Evolutionary conservation across 2,888 invertebrate genomes (phyloP).

Genomic region (Parthenolecanium corni): DNA sequence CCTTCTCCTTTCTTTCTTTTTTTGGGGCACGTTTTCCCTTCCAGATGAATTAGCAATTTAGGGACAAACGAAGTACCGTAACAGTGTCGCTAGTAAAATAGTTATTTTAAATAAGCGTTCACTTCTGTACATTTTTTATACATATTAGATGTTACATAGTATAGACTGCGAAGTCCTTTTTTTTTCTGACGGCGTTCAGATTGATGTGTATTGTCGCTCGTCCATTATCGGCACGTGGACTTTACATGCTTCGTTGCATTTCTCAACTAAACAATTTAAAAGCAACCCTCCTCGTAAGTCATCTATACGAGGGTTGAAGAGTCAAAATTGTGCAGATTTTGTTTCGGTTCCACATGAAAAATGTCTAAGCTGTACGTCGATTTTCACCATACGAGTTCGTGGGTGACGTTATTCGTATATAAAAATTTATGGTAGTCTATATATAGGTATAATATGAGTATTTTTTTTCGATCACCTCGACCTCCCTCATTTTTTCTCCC

Average conservation of each 20-base stretch:
- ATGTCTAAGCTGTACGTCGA: not conserved
- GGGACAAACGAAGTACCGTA: slow-evolving; percentile 21
- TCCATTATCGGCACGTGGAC: slow-evolving; percentile 33
- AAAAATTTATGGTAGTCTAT: not conserved
- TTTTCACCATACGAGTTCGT: not conserved
- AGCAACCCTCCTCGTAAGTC: slow-evolving; percentile 10
- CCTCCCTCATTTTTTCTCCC: not conserved
- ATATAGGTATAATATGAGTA: not conserved
- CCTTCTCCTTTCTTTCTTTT: no score
- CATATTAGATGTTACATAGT: not conserved
- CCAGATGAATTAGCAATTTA: slow-evolving; percentile 29
- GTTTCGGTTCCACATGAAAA: not conserved
- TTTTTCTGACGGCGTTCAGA: slow-evolving; percentile 22
- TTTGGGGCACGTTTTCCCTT: slow-evolving; percentile 23
- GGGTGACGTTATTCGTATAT: not conserved
- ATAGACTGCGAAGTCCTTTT: not conserved
- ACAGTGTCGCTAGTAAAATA: slow-evolving; percentile 26
- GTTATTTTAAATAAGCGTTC: slow-evolving; percentile 27
- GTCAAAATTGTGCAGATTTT: slow-evolving; percentile 2
- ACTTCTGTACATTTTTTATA: not conserved
- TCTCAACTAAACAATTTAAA: slow-evolving; percentile 27
- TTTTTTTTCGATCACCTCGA: not conserved
- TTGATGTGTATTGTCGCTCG: slow-evolving; percentile 27
- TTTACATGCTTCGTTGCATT: slow-evolving; percentile 30
- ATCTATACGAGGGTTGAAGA: not conserved